Evolutionary conservation across 2,888 invertebrate species (phyloP).

Genomic region (Zeuzera pyrina): DNA sequence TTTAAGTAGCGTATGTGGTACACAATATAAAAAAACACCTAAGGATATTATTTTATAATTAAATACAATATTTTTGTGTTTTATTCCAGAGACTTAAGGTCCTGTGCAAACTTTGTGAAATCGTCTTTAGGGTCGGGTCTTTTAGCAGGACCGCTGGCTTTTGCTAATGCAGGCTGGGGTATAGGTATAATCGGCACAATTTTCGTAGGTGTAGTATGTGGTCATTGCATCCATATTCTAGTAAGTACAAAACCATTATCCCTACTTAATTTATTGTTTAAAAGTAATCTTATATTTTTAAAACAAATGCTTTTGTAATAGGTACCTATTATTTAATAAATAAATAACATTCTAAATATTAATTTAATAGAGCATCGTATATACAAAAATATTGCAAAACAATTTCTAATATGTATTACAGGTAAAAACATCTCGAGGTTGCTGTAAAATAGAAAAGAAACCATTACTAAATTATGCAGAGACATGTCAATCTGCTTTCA

Average conservation of each 20-base stretch:
- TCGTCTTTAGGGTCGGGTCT: slow-evolving; percentile 80
- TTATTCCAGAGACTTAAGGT: slow-evolving; percentile 48
- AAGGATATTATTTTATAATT: background rate
- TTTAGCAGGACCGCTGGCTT: slow-evolving; percentile 80
- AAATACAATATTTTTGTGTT: background rate
- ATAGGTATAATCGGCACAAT: slow-evolving; percentile 74
- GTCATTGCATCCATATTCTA: slow-evolving; percentile 61
- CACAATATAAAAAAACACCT: background rate
- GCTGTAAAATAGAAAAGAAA: slow-evolving; percentile 60
- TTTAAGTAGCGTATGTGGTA: background rate
- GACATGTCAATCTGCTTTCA: slow-evolving; percentile 74
- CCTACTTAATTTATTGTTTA: too few species aligned
- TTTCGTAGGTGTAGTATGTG: slow-evolving; percentile 53
- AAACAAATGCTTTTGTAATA: background rate
- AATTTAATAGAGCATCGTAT: too few species aligned
- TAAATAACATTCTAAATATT: too few species aligned
- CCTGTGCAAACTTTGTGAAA: slow-evolving; percentile 60
- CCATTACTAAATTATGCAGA: slow-evolving; percentile 74
- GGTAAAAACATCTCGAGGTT: slow-evolving; percentile 58
- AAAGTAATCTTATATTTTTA: too few species aligned
- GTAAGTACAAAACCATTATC: slow-evolving; percentile 30
- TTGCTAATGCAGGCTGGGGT: slow-evolving; percentile 78
- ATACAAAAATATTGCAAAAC: background rate
- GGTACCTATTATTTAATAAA: background rate
- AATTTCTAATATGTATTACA: slow-evolving; percentile 19